phyloP scores from a whole-genome alignment of 2,113 vertebrate genomes.

The Aepyceros melampus region DNA sequence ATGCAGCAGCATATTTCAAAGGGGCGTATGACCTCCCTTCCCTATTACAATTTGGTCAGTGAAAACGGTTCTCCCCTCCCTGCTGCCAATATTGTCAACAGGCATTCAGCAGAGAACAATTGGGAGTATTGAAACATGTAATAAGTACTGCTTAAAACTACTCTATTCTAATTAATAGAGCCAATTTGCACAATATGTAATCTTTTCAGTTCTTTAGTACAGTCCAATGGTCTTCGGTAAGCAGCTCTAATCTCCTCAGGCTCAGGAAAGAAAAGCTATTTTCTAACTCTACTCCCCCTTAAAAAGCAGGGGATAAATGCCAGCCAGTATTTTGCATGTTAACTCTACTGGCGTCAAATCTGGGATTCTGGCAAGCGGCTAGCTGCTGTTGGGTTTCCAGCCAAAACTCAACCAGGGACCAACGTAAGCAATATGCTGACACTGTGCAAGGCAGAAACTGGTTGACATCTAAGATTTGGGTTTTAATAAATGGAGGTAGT shows the following conservation, averaged over 20 bases:
- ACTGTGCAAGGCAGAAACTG: conserved; percentile 40
- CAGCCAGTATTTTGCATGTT: conserved; percentile 69
- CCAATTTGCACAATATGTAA: conserved; percentile 80
- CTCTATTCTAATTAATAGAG: conserved; percentile 82
- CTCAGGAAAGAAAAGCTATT: conserved; percentile 75
- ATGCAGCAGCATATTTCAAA: conserved; percentile 75
- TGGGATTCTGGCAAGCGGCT: conserved; percentile 64
- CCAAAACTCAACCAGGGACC: conserved; percentile 70
- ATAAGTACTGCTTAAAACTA: conserved; percentile 83
- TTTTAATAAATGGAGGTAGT: conserved; percentile 16
- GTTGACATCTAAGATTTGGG: neutral
- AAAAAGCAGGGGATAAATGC: conserved; percentile 74
- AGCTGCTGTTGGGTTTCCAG: conserved; percentile 40
- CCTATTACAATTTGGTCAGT: conserved; percentile 75
- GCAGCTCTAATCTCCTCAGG: conserved; percentile 72
- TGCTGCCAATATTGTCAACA: conserved; percentile 74
- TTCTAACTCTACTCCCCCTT: conserved; percentile 74
- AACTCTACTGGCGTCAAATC: conserved; percentile 65
- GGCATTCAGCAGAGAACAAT: conserved; percentile 80
- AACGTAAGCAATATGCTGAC: neutral
- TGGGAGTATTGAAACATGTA: conserved; percentile 78
- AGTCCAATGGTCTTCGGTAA: conserved; percentile 74
- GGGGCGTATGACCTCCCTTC: conserved; percentile 67
- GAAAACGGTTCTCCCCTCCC: conserved; percentile 79
- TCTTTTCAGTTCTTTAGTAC: conserved; percentile 81